Conservation (phyloP, 2,888 invertebrate genomes). For the Eucriotettix oculatus region DNA sequence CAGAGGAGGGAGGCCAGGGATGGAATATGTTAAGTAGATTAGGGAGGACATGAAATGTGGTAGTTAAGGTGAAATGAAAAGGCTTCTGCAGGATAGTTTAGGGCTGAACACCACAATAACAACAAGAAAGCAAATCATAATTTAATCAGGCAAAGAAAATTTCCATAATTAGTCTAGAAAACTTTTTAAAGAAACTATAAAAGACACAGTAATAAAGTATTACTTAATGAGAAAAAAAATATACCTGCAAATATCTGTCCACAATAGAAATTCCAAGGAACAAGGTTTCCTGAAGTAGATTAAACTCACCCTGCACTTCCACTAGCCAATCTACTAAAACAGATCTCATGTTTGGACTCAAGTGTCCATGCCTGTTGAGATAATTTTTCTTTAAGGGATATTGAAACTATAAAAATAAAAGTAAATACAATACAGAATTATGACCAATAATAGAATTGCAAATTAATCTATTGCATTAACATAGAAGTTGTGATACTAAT, state of each 20-base stretch:
- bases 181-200: no score
- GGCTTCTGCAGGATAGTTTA: no score
- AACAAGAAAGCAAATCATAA: no score
- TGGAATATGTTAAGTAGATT: no score
- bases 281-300: slow-evolving; percentile 71
- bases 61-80: no score
- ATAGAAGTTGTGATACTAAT: no score
- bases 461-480: not conserved
- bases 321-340: slow-evolving; percentile 89
- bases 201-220: no score
- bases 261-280: slow-evolving; percentile 75
- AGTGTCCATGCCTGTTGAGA: not conserved
- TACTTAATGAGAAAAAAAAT: not conserved
- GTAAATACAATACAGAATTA: not conserved
- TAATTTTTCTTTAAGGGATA: not conserved
- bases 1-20: no score
- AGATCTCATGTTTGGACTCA: slow-evolving; percentile 73
- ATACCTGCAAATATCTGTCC: slow-evolving; percentile 75
- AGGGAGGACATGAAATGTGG: no score
- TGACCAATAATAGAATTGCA: not conserved
- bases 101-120: no score
- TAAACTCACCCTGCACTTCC: slow-evolving; percentile 78
- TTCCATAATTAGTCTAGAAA: no score
- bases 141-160: no score
- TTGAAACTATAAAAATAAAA: not conserved